Conservation (phyloP, 2,797 vertebrate species). For the Selene dorsalis region DNA sequence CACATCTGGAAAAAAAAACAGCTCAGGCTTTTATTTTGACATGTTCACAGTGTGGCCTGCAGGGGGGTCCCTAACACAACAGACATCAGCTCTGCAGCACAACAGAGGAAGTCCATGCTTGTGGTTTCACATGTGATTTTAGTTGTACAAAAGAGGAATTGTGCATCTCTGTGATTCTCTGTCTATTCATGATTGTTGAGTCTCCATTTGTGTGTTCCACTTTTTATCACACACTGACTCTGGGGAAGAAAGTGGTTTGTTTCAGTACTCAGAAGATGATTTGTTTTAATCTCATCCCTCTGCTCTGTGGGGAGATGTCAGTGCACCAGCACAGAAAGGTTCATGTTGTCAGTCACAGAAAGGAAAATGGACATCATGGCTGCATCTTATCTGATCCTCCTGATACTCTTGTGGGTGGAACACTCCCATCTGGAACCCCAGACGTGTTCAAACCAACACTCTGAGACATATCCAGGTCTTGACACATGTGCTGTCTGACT, state of each 20-base stretch:
- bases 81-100: not conserved
- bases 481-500: not conserved
- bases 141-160: conserved; percentile 17
- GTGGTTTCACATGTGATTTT: conserved; percentile 30
- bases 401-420: conserved; percentile 18
- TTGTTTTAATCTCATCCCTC: not conserved
- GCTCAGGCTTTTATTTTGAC: not conserved
- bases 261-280: not conserved
- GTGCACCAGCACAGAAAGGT: not conserved
- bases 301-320: not conserved
- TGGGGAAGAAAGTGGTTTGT: not conserved
- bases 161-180: conserved; percentile 26
- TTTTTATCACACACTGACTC: not conserved
- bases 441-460: conserved; percentile 24
- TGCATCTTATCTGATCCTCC: conserved; percentile 44
- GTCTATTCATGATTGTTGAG: not conserved
- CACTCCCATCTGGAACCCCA: conserved; percentile 11
- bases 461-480: not conserved
- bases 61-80: conserved; percentile 50
- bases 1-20: not conserved
- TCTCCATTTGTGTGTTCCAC: not conserved
- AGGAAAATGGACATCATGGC: conserved; percentile 8
- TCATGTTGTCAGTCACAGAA: not conserved
- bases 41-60: not conserved
- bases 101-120: not conserved